These are phyloP conservation scores for Trichosurus vulpecula DNA, from an alignment of 2,797 vertebrate species.

Conservation along the genomic window DNA sequence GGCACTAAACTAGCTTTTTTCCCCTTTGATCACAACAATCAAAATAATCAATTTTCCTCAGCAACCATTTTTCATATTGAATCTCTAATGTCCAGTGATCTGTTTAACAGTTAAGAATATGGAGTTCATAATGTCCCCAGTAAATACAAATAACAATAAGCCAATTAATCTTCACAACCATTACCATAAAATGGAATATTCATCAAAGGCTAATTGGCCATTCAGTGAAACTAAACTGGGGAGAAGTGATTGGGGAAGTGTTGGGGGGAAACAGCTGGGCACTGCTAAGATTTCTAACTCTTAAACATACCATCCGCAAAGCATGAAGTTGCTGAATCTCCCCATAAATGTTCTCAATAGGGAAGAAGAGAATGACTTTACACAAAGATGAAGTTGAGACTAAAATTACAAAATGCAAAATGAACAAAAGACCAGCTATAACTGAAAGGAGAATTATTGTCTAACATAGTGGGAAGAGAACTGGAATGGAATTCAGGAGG, in stretches of 20 bases:
- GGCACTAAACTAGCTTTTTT: not conserved
- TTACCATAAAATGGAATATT: not conserved
- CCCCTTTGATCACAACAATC: not conserved
- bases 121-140: not conserved
- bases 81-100: not conserved
- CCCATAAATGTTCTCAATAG: not conserved
- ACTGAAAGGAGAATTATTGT: not conserved
- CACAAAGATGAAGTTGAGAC: not conserved
- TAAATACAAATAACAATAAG: not conserved
- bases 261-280: too few species aligned
- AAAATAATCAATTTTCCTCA: conserved; percentile 7
- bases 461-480: not conserved
- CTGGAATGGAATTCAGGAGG: not conserved
- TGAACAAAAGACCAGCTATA: not conserved
- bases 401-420: not conserved
- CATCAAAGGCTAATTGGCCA: not conserved
- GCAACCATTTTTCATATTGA: not conserved
- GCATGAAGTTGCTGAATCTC: not conserved
- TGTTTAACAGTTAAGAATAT: not conserved
- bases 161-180: not conserved
- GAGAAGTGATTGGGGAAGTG: too few species aligned
- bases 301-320: not conserved
- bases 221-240: not conserved
- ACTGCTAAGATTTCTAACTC: too few species aligned
- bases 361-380: not conserved